Evolutionary conservation across 1,140 invertebrate genomes (phyloP).

Genomic region (Calycopis cecrops): DNA sequence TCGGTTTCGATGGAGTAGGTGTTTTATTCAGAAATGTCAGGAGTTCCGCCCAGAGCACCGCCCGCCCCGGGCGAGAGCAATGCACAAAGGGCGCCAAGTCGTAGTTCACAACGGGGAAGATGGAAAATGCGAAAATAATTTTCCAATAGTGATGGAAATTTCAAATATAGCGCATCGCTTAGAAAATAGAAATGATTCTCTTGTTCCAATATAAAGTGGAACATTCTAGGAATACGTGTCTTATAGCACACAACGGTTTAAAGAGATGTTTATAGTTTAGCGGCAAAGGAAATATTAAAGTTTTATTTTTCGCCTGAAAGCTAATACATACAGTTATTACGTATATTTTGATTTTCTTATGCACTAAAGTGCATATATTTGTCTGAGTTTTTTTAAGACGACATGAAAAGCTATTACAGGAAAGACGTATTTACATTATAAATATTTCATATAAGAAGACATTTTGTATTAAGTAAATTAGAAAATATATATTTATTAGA

Average conservation of each 20-base stretch:
- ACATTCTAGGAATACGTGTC: no score
- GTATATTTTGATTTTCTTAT: no score
- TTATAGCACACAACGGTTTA: no score
- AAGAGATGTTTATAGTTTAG: no score
- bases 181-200: conserved; percentile 5
- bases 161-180: background rate
- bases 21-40: background rate
- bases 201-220: background rate
- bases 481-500: no score
- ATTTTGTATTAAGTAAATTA: no score
- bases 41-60: conserved; percentile 17
- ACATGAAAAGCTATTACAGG: no score
- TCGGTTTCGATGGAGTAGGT: conserved; percentile 4
- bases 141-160: conserved; percentile 1
- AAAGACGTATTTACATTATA: no score
- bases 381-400: background rate
- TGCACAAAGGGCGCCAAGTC: conserved; percentile 51
- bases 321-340: no score
- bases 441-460: no score
- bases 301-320: no score
- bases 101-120: conserved; percentile 14
- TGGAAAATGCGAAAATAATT: conserved; percentile 16
- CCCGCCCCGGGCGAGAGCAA: conserved; percentile 29
- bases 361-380: background rate
- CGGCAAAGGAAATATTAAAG: no score